Percentiles rank a stretch among this genome's conserved stretches.
These are phyloP conservation scores for Epizoanthus ramosus DNA, from an alignment of 92 coral and sea anemone genomes.

Conservation along the genomic window DNA sequence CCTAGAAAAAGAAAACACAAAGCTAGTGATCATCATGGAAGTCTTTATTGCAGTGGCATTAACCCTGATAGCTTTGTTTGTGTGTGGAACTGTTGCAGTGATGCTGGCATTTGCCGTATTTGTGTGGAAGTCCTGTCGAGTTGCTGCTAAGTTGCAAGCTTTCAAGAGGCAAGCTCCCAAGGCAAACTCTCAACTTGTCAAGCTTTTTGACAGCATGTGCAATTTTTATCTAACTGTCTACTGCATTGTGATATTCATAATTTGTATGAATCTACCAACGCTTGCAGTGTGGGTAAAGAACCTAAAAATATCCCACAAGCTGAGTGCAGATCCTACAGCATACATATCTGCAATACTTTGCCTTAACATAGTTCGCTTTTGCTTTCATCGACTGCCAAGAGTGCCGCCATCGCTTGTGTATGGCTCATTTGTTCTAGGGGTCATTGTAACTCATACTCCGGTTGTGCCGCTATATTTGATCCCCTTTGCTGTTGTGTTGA, in stretches of 20 bases:
- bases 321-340: slow-evolving; percentile 69
- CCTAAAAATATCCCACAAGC: slow-evolving; percentile 50
- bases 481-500: slow-evolving; percentile 68
- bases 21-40: slow-evolving; percentile 44
- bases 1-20: slow-evolving; percentile 33
- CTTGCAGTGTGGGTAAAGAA: slow-evolving; percentile 76
- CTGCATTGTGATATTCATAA: slow-evolving; percentile 54
- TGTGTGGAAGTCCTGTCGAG: slow-evolving; percentile 67
- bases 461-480: slow-evolving; percentile 69
- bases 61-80: slow-evolving; percentile 54
- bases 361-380: slow-evolving; percentile 60
- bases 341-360: slow-evolving; percentile 69
- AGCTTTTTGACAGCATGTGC: slow-evolving; percentile 51
- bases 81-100: slow-evolving; percentile 75
- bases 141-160: slow-evolving; percentile 52
- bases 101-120: slow-evolving; percentile 61
- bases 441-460: slow-evolving; percentile 76
- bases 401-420: slow-evolving; percentile 78
- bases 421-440: slow-evolving; percentile 70
- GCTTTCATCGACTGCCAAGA: slow-evolving; percentile 60
- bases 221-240: slow-evolving; percentile 69
- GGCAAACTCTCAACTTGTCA: slow-evolving; percentile 39
- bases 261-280: slow-evolving; percentile 60
- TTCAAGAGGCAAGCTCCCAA: slow-evolving; percentile 41
- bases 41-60: slow-evolving; percentile 40